Evolutionary conservation across 2,888 invertebrate species (phyloP).

Genomic region (Eilema depressum): DNA sequence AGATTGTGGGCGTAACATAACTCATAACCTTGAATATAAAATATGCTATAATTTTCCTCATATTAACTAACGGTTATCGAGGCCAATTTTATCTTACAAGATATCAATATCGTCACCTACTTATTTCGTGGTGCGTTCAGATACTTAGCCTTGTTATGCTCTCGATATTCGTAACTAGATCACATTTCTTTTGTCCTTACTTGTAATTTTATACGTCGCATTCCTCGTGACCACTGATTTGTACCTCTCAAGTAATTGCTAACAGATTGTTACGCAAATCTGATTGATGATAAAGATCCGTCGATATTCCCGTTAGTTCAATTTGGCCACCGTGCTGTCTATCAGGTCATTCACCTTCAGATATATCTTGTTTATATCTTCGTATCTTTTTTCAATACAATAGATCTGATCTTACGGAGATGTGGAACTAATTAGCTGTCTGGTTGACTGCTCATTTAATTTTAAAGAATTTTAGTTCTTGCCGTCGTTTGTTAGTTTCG

Average conservation of each 20-base stretch:
- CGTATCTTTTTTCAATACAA: conserved; percentile 48
- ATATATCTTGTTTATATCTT: conserved; percentile 49
- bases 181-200: conserved; percentile 55
- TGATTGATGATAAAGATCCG: conserved; percentile 84
- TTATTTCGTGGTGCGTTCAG: conserved; percentile 36
- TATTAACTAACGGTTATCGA: conserved; percentile 44
- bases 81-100: conserved; percentile 45
- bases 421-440: conserved; percentile 59
- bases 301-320: conserved; percentile 79
- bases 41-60: conserved; percentile 51
- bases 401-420: conserved; percentile 54
- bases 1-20: conserved; percentile 59
- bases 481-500: conserved; percentile 66
- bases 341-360: conserved; percentile 76
- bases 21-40: conserved; percentile 61
- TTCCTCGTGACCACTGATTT: conserved; percentile 70
- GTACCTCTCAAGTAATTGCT: conserved; percentile 74
- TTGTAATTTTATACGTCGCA: conserved; percentile 67
- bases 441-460: conserved; percentile 53
- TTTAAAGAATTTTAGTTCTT: conserved; percentile 48
- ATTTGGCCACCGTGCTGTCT: conserved; percentile 81
- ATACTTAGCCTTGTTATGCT: conserved; percentile 43
- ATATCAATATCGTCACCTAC: conserved; percentile 40
- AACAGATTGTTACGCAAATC: conserved; percentile 85
- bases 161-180: conserved; percentile 52